Evolutionary conservation across 2,113 vertebrate species (phyloP), one percentile per base, ranked within the genome.

Genomic region (Eleginops maclovinus): DNA sequence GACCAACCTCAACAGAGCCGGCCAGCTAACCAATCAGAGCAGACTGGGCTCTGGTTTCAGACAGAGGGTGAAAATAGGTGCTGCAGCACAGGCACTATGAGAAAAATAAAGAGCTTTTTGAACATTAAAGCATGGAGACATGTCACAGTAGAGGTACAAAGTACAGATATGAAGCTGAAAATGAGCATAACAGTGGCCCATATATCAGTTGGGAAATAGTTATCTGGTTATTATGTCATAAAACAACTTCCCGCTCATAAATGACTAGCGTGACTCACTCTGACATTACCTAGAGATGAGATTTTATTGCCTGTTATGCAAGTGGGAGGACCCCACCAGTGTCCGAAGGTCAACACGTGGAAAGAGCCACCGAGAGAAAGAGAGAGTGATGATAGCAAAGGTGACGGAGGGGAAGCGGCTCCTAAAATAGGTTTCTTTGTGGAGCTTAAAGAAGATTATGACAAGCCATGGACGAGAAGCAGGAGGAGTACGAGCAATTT

Each of bases 381-480:
- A 74, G 40, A 78, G 81, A 66, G 70, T 65, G 86, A 74, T 82
- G 79, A 84, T 65, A 55, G 82, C 49, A 75, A 66, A 75, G 77
- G 80, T 86, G 83, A 79, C 67, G 0, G 54, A 87, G 75, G 80
- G 43, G 43, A 64, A 44, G 19, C 46, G 1, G 12, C 63, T 65
- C 63, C 14, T 14, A 14, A 49, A 65, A 65, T 65, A 50, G 63
- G 3, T 31, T 65, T 14, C 61, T 65, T 14, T 65, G 24, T 65
- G 31, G 24, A n/a, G 22, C 62, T 28, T 41, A 19, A 13, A n/a
- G 28, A 40, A 60, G 58, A 60, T 36, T 60, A 65, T 55, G 71
- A 84, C 75, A 73, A 79, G 75, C 56, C 40, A 77, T 47, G 2
- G 53, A 73, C 9, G n/a, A 43, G 43, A 64, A 24, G 60, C n/a